A percentile compares a stretch with the other conserved stretches of the same genome.
Evolutionary conservation across 2,888 invertebrate species (phyloP).

Genomic region (Scaptomyza reducta): DNA sequence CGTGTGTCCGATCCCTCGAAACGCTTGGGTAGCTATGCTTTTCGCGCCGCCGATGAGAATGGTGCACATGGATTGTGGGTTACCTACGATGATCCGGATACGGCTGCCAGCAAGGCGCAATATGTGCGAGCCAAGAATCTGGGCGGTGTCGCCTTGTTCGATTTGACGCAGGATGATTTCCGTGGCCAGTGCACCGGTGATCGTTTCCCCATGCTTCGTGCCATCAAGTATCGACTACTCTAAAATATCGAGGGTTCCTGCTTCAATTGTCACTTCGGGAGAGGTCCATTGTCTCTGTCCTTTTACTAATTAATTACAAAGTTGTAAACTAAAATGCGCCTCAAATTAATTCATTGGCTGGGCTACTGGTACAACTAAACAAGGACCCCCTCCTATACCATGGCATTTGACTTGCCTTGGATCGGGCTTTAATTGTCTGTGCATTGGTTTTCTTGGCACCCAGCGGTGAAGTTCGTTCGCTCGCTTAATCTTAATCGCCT

Average conservation of each 20-base stretch:
- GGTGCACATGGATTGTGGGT: conserved; percentile 91
- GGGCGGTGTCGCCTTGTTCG: conserved; percentile 91
- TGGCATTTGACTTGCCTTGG: conserved; percentile 22
- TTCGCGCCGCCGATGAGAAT: conserved; percentile 88
- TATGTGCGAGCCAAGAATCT: conserved; percentile 90
- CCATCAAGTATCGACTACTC: conserved; percentile 88
- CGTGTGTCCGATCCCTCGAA: conserved; percentile 92
- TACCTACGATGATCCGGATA: conserved; percentile 92
- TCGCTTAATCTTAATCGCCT: conserved; percentile 63
- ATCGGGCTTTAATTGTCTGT: conserved; percentile 71
- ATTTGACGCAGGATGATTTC: conserved; percentile 92
- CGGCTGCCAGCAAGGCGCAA: conserved; percentile 90
- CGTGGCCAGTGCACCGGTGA: conserved; percentile 91
- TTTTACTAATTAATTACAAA: conserved; percentile 79
- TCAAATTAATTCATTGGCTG: conserved; percentile 75
- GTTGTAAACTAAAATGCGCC: conserved; percentile 72
- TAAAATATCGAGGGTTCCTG: conserved; percentile 24
- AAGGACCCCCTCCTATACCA: conserved; percentile 1
- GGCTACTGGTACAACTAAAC: conserved; percentile 4
- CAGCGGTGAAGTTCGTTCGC: conserved; percentile 43
- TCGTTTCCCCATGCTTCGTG: conserved; percentile 91
- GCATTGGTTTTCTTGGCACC: conserved; percentile 72
- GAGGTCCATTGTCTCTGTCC: conserved; percentile 26
- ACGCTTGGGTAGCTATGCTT: conserved; percentile 91
- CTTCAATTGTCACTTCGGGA: neutral